Base-by-base conservation (phyloP, 1,140 invertebrate species). In the Ceratina japonica region DNA sequence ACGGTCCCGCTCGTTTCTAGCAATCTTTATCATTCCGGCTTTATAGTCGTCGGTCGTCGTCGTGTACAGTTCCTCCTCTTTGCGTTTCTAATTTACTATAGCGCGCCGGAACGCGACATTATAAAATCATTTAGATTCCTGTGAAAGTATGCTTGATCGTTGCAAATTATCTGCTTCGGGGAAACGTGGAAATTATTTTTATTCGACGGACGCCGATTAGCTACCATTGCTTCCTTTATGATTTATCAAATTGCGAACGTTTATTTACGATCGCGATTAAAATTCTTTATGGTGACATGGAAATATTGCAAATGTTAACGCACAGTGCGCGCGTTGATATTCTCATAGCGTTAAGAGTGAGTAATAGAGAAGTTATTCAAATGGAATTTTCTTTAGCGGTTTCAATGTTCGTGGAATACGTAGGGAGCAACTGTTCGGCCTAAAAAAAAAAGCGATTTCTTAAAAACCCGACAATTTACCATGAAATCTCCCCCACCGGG, bases 81-180 rank as follows among this genome's bases (percentile, higher is more conserved):
- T 27, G 31, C 20, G 59, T 64, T 78, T 78, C 75, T 78, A 78
- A 78, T 72, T 78, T 72, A 63, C 61, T 10, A 13, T 49, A 16
- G 51, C 31, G 24, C 16, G 16, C 37, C 16, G 20, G 51, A 54
- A 61, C 22, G 31, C 51, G 27, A 62, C 68, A 62, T 78, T 78
- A 78, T 78, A 78, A 78, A 72, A 64, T 72, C 69, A 51, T 72
- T 78, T 62, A 51, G 20, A 16, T 37, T 78, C 31, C 22, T n/a
- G 18, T 20, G 49, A 72, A 71, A 72, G 12, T 22, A 54, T 52
- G 18, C 58, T 49, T 58, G 20, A 58, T 70, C 54, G 49, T 62
- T 31, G 10, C 49, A 44, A 77, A 71, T 37, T 52, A 61, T 59
- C 10, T 58, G 5, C 65, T 61, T 37, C n/a, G n/a, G 37, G 7